Evolutionary conservation across 2,888 invertebrate species (phyloP), one percentile per base, ranked within the genome.

Genomic region (Lasioglossum lativentre): DNA sequence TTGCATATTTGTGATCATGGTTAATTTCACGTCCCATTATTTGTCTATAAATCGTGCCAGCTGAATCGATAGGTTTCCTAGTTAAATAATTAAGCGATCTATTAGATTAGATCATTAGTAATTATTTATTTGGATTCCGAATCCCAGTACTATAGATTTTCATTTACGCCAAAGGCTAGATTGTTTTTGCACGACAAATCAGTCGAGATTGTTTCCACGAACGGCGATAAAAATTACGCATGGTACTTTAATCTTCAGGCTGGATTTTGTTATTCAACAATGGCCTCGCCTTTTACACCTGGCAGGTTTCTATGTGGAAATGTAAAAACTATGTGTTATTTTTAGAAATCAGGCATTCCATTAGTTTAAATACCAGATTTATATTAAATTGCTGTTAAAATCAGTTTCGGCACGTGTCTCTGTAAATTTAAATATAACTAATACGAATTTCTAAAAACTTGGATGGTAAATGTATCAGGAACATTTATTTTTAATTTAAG

Each of bases 181-280:
- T 42, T 6, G 14, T 14, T 78, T 79, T 78, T 78, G n/a, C 52
- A 52, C 40, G 71, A 77, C 45, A 3, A 10, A 14, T 23, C 38
- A 38, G 23, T n/a, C 23, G 4, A 76, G 70, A 76, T 76, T 27
- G 27, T 59, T 82, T 82, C 72, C 42, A 10, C 30, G 78, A 63
- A 83, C 16, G 5, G 19, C 59, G 42, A 83, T 78, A 63, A 80
- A 66, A 52, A 59, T 59, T 12, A 8, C 59, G 14, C 27, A 14
- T n/a, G 52, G 47, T 73, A 75, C 59, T 19, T 68, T 10, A 56
- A 75, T 76, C 52, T 81, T 80, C 80, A 80, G 56, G 42, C 30
- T 38, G 16, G 59, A 77, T 76, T 77, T 82, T 74, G 38, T 52
- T 47, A 74, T 40, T 70, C 42, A 40, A 72, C 52, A 73, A 38